Percentiles rank a stretch among this genome's conserved stretches.
Conservation (phyloP, 1,140 invertebrate genomes). For the Babylonia areolata region DNA sequence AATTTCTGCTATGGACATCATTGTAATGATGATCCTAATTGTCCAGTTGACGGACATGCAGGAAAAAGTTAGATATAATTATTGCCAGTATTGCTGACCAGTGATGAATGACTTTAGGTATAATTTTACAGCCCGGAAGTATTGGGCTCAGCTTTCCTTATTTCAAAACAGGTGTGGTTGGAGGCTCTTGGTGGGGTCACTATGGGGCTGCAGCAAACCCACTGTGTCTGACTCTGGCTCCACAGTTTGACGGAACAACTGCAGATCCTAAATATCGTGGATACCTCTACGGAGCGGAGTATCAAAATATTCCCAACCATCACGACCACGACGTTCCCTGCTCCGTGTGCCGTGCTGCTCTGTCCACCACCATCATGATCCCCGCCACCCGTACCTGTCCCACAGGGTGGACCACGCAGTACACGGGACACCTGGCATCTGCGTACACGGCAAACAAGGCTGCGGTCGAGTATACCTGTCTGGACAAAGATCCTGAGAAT, state of each 20-base stretch:
- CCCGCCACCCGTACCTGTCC: constrained; percentile 48
- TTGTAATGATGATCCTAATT: too few species aligned
- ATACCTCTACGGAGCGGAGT: constrained; percentile 48
- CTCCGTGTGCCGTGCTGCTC: constrained; percentile 42
- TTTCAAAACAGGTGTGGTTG: constrained; percentile 48
- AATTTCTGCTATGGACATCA: too few species aligned
- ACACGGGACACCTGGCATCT: constrained; percentile 50
- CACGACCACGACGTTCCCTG: constrained; percentile 45
- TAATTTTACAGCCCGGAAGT: too few species aligned
- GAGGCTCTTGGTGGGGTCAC: constrained; percentile 22
- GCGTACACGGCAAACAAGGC: constrained; percentile 27
- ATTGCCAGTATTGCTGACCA: too few species aligned
- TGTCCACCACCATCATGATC: constrained; percentile 46
- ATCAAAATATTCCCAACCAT: constrained; percentile 25
- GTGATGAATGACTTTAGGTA: too few species aligned
- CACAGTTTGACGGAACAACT: constrained; percentile 35
- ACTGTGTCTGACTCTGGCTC: constrained; percentile 43
- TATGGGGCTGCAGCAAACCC: constrained; percentile 41
- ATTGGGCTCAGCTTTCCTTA: too few species aligned
- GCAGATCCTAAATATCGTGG: not conserved
- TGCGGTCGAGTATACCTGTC: constrained; percentile 48
- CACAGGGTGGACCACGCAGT: constrained; percentile 49
- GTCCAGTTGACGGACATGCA: too few species aligned
- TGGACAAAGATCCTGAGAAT: constrained; percentile 48
- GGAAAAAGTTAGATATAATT: too few species aligned